Conservation (phyloP, 1,140 invertebrate species). For the Nomia melanderi region DNA sequence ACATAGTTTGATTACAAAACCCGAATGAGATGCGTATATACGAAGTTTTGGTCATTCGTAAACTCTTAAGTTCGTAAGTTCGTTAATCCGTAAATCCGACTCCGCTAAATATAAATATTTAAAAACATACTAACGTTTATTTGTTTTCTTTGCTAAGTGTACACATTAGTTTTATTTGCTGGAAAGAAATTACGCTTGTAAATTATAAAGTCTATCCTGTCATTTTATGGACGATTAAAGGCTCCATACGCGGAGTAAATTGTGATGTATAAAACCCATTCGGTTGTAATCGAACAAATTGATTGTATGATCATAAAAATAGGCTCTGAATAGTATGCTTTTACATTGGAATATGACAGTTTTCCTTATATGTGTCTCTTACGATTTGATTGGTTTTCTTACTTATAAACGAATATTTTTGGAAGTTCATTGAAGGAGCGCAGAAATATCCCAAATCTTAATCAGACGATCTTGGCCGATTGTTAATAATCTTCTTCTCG, state of each 20-base stretch:
- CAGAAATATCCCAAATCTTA: constrained; percentile 91
- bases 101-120: constrained; percentile 15
- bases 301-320: constrained; percentile 69
- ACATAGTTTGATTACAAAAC: background rate
- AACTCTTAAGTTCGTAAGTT: too few relatives aligned
- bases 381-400: constrained; percentile 61
- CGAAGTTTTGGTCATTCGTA: constrained; percentile 35
- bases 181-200: constrained; percentile 16
- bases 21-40: constrained; percentile 8
- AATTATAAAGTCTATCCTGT: background rate
- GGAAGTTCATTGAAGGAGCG: constrained; percentile 81
- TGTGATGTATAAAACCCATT: constrained; percentile 44
- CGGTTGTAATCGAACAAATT: constrained; percentile 36
- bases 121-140: constrained; percentile 38
- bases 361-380: constrained; percentile 32
- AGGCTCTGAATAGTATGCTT: constrained; percentile 54
- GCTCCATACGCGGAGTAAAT: constrained; percentile 5
- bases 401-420: constrained; percentile 44
- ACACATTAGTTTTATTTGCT: background rate
- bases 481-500: constrained; percentile 91
- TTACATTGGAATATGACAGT: constrained; percentile 49
- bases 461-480: constrained; percentile 97
- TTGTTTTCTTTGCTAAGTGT: constrained; percentile 22
- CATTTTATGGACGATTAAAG: background rate
- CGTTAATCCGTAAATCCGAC: constrained; percentile 17